These are phyloP conservation scores for Nomada fabriciana DNA, from an alignment of 2,888 invertebrate genomes.

Conservation along the genomic window DNA sequence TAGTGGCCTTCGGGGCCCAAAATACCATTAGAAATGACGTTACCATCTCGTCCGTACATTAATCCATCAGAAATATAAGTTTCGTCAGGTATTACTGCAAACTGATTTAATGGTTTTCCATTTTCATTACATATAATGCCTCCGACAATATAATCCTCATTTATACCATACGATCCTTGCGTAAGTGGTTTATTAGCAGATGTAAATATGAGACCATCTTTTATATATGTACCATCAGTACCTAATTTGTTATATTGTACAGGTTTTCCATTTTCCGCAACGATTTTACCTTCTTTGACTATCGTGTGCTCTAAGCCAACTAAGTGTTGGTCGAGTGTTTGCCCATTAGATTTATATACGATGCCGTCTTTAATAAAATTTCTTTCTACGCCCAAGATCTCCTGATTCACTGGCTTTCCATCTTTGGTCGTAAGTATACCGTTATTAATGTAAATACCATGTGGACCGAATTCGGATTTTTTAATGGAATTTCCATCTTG, in stretches of 20 bases:
- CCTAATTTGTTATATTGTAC: slow-evolving; percentile 76
- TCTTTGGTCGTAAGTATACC: slow-evolving; percentile 78
- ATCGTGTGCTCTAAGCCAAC: slow-evolving; percentile 76
- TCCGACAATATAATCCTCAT: slow-evolving; percentile 80
- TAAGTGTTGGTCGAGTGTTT: slow-evolving; percentile 71
- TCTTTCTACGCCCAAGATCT: slow-evolving; percentile 67
- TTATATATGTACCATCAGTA: slow-evolving; percentile 77
- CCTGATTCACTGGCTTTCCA: slow-evolving; percentile 76
- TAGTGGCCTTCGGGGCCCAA: slow-evolving; percentile 79
- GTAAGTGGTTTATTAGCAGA: slow-evolving; percentile 78
- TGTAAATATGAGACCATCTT: slow-evolving; percentile 80
- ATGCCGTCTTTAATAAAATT: slow-evolving; percentile 78
- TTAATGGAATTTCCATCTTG: slow-evolving; percentile 79
- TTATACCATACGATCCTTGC: slow-evolving; percentile 78
- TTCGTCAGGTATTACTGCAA: slow-evolving; percentile 78
- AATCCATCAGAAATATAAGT: slow-evolving; percentile 80
- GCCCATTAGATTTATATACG: slow-evolving; percentile 72
- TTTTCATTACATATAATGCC: slow-evolving; percentile 79
- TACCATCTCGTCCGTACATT: slow-evolving; percentile 78
- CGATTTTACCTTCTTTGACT: slow-evolving; percentile 80
- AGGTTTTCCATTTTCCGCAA: slow-evolving; percentile 79
- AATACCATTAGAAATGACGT: slow-evolving; percentile 76
- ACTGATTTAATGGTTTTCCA: slow-evolving; percentile 78
- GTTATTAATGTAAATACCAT: slow-evolving; percentile 75
- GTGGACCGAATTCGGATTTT: slow-evolving; percentile 81